Evolutionary conservation across 2,888 invertebrate genomes (phyloP), one percentile per base, ranked within the genome.

Genomic region (Reticulitermes lucifugus): DNA sequence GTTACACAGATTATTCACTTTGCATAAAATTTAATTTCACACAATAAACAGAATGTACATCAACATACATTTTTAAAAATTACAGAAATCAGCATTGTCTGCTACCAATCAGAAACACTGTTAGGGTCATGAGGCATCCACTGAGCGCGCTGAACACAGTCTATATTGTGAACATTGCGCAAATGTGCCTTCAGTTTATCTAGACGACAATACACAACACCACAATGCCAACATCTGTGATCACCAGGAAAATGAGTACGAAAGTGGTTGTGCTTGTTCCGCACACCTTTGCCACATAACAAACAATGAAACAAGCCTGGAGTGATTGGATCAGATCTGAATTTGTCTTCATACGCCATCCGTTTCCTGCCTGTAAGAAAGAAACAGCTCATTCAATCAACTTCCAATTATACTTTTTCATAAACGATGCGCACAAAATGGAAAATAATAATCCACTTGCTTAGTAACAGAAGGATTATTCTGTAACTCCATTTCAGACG

Each of bases 181-280:
- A 86, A 43, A 55, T 86, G 86, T 18, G 85, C 51, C 46, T 84
- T 85, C 46, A 86, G 84, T 81, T 86, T 86, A 77, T 86, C 86
- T 51, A 83, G 73, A 10, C 86, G 85, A 7, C 85, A 75, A 65
- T 86, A 86, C 10, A 85, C 83, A 29, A 79, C 84, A 35, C 83
- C 80, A 65, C 86, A 86, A 3, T 71, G 82, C 21, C 71, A 55
- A 46, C 86, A 86, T 43, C 70, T 83, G 73, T 86, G 85, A 18
- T 79, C 51, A 22, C 85, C 85, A 55, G 86, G 85, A 65, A 83
- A 86, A 59, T 86, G 86, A 71, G 79, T 73, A 14, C 71, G 79
- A 85, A 79, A 86, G 80, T 86, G 86, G 73, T 86, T 83, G 82
- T 77, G 83, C 41, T 83, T 79, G 55, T 86, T 86, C 41, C 75